Evolutionary conservation across 2,113 vertebrate genomes (phyloP).

Genomic region (Scartelaos histophorus): DNA sequence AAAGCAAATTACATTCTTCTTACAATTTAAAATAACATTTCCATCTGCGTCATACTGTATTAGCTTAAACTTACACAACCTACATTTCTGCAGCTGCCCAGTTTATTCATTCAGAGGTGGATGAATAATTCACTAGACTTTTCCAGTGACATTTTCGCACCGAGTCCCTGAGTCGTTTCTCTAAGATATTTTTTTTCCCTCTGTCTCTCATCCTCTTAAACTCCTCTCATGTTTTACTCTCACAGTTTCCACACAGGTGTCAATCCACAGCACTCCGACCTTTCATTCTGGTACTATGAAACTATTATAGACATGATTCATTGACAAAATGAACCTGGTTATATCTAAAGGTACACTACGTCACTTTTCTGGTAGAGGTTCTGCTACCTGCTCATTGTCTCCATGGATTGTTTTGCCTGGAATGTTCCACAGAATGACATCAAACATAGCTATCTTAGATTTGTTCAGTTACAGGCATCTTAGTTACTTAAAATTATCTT

Average conservation of each 20-base stretch:
- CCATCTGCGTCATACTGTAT: background rate
- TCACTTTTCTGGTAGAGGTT: background rate
- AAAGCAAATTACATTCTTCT: background rate
- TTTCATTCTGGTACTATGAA: slow-evolving; percentile 23
- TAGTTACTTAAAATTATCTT: background rate
- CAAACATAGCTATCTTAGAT: background rate
- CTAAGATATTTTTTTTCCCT: slow-evolving; percentile 23
- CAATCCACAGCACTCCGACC: background rate
- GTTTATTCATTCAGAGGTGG: slow-evolving; percentile 6
- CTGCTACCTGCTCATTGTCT: background rate
- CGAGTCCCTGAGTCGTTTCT: slow-evolving; percentile 8
- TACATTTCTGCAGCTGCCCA: slow-evolving; percentile 16
- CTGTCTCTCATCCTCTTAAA: slow-evolving; percentile 5
- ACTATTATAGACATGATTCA: slow-evolving; percentile 7
- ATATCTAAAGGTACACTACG: background rate
- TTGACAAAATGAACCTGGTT: background rate
- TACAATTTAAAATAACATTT: background rate
- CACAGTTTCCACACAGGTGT: slow-evolving; percentile 34
- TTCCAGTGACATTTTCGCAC: slow-evolving; percentile 22
- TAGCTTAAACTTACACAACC: slow-evolving; percentile 2
- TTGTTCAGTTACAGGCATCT: background rate
- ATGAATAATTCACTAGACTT: slow-evolving; percentile 32
- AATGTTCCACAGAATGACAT: background rate
- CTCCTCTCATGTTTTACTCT: slow-evolving; percentile 7
- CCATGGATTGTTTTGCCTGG: background rate